Evolutionary conservation across 2,797 vertebrate species (phyloP).

Genomic region (Paguma larvata): DNA sequence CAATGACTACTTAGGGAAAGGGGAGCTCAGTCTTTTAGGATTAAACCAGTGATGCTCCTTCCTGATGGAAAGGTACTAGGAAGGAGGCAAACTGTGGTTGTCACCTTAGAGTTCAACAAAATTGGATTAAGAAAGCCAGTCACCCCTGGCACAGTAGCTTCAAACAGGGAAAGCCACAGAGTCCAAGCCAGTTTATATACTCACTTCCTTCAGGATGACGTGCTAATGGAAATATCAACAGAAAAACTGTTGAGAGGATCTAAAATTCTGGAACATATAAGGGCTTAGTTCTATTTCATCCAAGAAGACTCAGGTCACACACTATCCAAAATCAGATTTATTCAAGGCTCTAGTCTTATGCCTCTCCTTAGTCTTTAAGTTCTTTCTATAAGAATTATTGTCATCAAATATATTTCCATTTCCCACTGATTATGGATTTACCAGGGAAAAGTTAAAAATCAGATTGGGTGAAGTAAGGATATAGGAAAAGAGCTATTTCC

Average conservation of each 20-base stretch:
- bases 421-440: background rate
- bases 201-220: background rate
- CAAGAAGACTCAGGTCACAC: background rate
- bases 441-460: background rate
- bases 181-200: background rate
- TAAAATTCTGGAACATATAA: background rate
- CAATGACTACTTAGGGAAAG: background rate
- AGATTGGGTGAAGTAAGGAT: background rate
- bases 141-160: background rate
- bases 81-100: background rate
- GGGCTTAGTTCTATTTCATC: background rate
- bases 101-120: background rate
- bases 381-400: background rate
- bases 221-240: constrained; percentile 39
- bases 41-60: background rate
- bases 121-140: background rate
- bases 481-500: background rate
- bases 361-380: background rate
- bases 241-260: background rate
- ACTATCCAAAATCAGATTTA: constrained; percentile 14
- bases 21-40: background rate
- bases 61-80: background rate
- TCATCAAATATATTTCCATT: constrained; percentile 25
- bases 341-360: background rate
- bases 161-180: background rate